These are phyloP conservation scores for Micropterix aruncella DNA, from an alignment of 2,888 invertebrate genomes.

Conservation along the genomic window DNA sequence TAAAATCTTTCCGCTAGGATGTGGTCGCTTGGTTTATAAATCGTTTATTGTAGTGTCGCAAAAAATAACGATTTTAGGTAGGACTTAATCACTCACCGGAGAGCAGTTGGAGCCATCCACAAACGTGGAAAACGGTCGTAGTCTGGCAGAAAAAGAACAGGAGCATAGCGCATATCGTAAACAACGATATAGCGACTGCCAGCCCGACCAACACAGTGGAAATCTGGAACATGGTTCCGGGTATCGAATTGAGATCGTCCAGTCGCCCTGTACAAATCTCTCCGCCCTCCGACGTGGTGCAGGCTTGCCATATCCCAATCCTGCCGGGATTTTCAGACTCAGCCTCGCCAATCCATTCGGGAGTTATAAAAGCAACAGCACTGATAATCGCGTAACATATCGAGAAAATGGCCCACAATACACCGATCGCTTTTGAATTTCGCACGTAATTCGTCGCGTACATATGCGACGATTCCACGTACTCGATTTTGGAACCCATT, in stretches of 20 bases:
- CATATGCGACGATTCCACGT: conserved; percentile 81
- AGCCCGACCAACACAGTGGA: conserved; percentile 82
- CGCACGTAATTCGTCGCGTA: conserved; percentile 84
- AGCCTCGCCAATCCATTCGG: conserved; percentile 80
- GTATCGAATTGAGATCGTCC: conserved; percentile 68
- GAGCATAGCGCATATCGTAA: conserved; percentile 79
- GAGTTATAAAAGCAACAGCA: conserved; percentile 89
- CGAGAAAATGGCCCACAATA: conserved; percentile 95
- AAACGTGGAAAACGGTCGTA: conserved; percentile 82
- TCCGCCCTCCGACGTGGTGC: conserved; percentile 60
- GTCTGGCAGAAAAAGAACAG: conserved; percentile 89
- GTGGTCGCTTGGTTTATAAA: no score
- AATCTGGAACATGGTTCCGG: conserved; percentile 71
- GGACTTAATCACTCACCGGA: conserved; percentile 72
- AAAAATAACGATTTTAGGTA: no score
- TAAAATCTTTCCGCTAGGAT: no score
- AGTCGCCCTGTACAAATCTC: conserved; percentile 77
- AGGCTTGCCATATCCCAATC: conserved; percentile 86
- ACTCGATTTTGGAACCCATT: conserved; percentile 88
- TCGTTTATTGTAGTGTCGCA: no score
- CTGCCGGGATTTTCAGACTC: conserved; percentile 79
- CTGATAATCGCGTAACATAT: conserved; percentile 94
- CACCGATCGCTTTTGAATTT: conserved; percentile 90
- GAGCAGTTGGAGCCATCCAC: conserved; percentile 91
- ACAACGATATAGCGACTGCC: conserved; percentile 69